phyloP scores from a whole-genome alignment of 2,888 invertebrate genomes.

The Tenthredo livida region DNA sequence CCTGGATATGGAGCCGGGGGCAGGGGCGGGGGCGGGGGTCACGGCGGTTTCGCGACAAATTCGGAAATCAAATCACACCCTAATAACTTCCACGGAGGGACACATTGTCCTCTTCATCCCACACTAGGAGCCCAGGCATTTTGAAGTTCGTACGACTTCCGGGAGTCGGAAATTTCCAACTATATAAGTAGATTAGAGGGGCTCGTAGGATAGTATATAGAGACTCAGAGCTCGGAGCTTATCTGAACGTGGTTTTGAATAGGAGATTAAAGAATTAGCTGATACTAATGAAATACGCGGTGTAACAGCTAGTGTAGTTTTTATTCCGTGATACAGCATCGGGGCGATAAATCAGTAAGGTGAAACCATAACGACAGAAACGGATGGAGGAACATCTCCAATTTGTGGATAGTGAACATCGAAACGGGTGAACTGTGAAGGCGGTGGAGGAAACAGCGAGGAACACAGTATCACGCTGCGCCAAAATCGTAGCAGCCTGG shows the following conservation, averaged over 20 bases:
- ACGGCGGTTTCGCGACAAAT: conserved; percentile 66
- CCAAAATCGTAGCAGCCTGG: conserved; percentile 62
- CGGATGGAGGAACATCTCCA: conserved; percentile 63
- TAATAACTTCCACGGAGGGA: conserved; percentile 73
- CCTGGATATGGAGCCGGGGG: conserved; percentile 56
- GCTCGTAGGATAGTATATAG: neutral
- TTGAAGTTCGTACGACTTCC: conserved; percentile 15
- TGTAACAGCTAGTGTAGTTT: neutral
- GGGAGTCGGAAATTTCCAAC: conserved; percentile 5
- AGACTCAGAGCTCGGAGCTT: neutral
- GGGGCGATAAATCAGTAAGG: conserved; percentile 54
- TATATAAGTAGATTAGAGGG: neutral
- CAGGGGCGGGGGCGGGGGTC: conserved; percentile 54
- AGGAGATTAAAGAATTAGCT: conserved; percentile 43
- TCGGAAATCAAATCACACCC: conserved; percentile 76
- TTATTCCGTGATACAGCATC: neutral
- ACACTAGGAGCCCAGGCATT: neutral
- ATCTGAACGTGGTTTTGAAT: conserved; percentile 52
- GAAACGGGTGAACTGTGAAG: conserved; percentile 56
- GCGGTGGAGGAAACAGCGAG: conserved; percentile 40
- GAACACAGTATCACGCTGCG: conserved; percentile 62
- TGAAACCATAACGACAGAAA: conserved; percentile 60
- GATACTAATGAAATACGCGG: conserved; percentile 31
- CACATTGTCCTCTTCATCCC: conserved; percentile 43
- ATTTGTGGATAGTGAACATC: conserved; percentile 65